phyloP scores from a whole-genome alignment of 2,113 vertebrate genomes.

The Xiphias gladius region DNA sequence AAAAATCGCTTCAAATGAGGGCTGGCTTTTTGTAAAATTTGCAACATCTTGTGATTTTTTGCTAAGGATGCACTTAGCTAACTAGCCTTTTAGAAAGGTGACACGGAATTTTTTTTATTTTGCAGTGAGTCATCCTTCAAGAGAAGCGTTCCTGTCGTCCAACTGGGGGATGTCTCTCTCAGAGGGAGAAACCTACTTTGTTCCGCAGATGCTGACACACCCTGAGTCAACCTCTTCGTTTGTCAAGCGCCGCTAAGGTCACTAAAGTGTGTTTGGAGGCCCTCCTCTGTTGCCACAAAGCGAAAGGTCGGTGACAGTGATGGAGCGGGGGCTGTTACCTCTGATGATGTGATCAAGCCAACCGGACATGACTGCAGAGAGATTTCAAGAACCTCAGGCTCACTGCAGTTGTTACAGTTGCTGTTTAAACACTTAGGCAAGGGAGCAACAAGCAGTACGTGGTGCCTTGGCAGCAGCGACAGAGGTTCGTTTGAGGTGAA shows the following conservation, averaged over 20 bases:
- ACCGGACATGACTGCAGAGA: background rate
- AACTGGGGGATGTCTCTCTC: background rate
- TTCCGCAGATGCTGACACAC: conserved; percentile 44
- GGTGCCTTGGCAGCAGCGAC: background rate
- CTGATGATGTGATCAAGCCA: background rate
- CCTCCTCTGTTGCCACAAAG: conserved; percentile 9
- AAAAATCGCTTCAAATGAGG: too few relatives aligned
- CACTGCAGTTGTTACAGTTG: background rate
- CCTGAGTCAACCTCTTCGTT: conserved; percentile 26
- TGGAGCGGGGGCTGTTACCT: background rate
- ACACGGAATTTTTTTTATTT: background rate
- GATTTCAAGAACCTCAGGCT: background rate
- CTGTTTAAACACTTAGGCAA: background rate
- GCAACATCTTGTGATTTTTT: background rate
- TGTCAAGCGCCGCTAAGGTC: background rate
- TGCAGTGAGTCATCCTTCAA: conserved; percentile 5
- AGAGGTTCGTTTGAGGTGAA: too few relatives aligned
- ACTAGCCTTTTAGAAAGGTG: background rate
- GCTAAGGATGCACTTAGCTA: background rate
- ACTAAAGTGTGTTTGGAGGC: conserved; percentile 13
- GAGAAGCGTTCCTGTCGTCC: conserved; percentile 14
- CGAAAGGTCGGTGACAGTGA: background rate
- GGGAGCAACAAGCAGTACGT: background rate
- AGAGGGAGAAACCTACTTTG: conserved; percentile 19
- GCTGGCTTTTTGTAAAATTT: background rate